Evolutionary conservation across 92 coral and sea anemone genomes (phyloP), one percentile per base, ranked within the genome.

Genomic region (Bergia sp.): DNA sequence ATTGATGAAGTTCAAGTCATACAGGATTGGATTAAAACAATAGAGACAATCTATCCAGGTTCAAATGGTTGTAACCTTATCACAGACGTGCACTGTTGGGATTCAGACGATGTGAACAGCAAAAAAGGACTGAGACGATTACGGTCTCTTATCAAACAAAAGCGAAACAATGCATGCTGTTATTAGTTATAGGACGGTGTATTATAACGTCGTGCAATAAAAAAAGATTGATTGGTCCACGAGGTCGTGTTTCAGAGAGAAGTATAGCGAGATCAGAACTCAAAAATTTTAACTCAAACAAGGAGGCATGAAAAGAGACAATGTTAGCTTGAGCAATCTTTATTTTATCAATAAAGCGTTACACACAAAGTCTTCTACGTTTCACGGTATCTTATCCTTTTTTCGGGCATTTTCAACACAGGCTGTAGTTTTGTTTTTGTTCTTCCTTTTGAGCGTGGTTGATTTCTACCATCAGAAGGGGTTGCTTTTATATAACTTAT

Each of bases 101-200:
- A 66, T 66, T 66, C 73, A 66, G 73, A 66, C 23, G 73, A 23
- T 66, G 73, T 66, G 73, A 66, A 66, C 73, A 66, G 47, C 47
- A 2, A 44, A 44, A 2, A 44, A 44, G 47, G 47, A 44, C 47
- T 44, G 47, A 44, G 47, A 44, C 47, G 47, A 44, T 44, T 44
- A 44, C 47, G 47, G 47, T 44, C 47, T 44, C 47, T 44, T 44
- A 44, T 44, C 47, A 44, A 44, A 44, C 47, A 44, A 44, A 44
- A 44, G 47, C 47, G 47, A 44, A 44, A 44, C 47, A 44, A 44
- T 44, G 49, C 49, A 0, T 44, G 49, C 49, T 44, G 49, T 44
- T 44, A 44, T 44, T n/a, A n/a, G n/a, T n/a, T 44, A 44, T 66
- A 66, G 73, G 0, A 18, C 73, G 73, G n/a, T 66, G 73, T 66